Evolutionary conservation across 2,797 vertebrate genomes (phyloP), one percentile per base, ranked within the genome.

Genomic region (Pelochelys cantorii): DNA sequence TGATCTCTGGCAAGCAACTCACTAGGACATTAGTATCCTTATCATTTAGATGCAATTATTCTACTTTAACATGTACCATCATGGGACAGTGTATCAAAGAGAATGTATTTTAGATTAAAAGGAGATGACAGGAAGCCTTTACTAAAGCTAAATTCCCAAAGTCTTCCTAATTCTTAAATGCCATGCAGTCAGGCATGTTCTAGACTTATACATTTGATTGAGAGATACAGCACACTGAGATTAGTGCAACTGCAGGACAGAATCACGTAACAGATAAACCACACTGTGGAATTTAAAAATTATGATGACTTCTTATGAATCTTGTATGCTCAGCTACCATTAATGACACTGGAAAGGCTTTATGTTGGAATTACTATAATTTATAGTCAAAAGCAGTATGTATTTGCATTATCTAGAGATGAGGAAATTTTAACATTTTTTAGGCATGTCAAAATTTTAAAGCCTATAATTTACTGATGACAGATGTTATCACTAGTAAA

Each of bases 171-270:
- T 48, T 60, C 55, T 86, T 84, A 65, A n/a, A 59, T 79, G 59
- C 7, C 77, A 80, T 5, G 11, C 0, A 1, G 11, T 71, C 34
- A 62, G 0, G 1, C 55, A 68, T 48, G 4, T 54, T 86, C 53
- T 85, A 87, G 27, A 57, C 83, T 85, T 87, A 93, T 86, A 18
- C 55, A 93, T 34, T 74, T 84, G 60, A 87, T 18, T 75, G n/a
- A 68, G 91, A 93, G 89, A 86, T 56, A 83, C 53, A 89, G 15
- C 34, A 83, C 25, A 56, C 71, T 23, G 57, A 59, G 23, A 59
- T 59, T 59, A 59, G 7, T 7, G 57, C 57, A 59, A 9, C 23
- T 90, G 60, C 25, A 89, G 86, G 56, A 42, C 25, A 87, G 57
- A 59, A 11, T 65, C 12, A 65, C 29, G n/a, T n/a, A 65, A 65